Percentiles rank a stretch among this genome's conserved stretches.
Conservation (phyloP, 1,140 invertebrate species). For the Drosophila asahinai region DNA sequence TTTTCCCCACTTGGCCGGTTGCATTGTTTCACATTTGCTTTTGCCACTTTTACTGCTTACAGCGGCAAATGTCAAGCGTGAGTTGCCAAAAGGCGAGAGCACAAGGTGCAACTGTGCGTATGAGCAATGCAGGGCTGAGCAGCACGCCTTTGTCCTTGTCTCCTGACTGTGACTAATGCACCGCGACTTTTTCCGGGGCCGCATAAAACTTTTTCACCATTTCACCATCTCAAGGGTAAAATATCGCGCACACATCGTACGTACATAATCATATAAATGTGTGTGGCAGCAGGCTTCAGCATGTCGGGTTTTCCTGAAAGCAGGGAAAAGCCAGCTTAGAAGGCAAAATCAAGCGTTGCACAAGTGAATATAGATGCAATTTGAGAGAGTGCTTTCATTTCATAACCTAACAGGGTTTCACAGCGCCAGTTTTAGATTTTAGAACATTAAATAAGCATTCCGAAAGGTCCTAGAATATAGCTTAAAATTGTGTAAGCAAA, state of each 20-base stretch:
- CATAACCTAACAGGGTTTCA: not conserved
- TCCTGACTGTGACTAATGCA: constrained; percentile 73
- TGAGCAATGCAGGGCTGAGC: constrained; percentile 52
- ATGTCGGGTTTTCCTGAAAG: not conserved
- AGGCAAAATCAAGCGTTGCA: constrained; percentile 27
- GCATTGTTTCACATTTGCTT: constrained; percentile 53
- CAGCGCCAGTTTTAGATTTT: constrained; percentile 1
- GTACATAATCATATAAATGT: constrained; percentile 33
- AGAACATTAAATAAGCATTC: not conserved
- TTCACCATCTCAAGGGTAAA: constrained; percentile 52
- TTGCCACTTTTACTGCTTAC: constrained; percentile 57
- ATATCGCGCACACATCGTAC: constrained; percentile 26
- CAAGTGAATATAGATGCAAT: constrained; percentile 31
- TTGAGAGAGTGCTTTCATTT: constrained; percentile 17
- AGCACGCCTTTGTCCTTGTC: constrained; percentile 61
- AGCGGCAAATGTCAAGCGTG: constrained; percentile 58
- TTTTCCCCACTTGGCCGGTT: constrained; percentile 23
- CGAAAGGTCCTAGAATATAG: not conserved
- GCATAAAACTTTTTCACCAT: constrained; percentile 48
- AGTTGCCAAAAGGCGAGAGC: constrained; percentile 45
- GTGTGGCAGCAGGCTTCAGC: constrained; percentile 4
- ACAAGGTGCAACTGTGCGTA: constrained; percentile 72
- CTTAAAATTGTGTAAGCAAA: not conserved
- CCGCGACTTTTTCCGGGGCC: constrained; percentile 55
- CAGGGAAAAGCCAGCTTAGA: not conserved